These are phyloP conservation scores for Penaeus vannamei DNA, from an alignment of 1,140 invertebrate genomes.

Conservation along the genomic window DNA sequence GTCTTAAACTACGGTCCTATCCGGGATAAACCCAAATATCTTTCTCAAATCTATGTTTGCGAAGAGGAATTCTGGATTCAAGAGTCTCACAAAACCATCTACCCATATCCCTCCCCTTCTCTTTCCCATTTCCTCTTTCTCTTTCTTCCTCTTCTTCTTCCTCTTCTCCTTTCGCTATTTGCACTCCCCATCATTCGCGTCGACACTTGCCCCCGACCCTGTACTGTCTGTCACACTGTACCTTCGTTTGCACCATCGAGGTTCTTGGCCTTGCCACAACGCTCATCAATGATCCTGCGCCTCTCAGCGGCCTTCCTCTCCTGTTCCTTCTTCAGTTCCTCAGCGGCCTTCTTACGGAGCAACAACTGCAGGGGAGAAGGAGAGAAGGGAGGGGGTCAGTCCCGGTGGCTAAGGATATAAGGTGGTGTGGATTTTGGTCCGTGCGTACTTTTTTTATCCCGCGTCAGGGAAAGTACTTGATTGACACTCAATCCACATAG, in stretches of 20 bases:
- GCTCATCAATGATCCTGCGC: slow-evolving; percentile 96
- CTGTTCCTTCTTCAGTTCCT: slow-evolving; percentile 99
- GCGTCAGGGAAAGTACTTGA: no score
- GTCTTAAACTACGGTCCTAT: no score
- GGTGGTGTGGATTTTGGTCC: no score
- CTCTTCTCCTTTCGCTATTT: neutral
- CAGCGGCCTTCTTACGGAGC: slow-evolving; percentile 99
- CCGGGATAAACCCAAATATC: no score
- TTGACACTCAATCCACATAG: no score
- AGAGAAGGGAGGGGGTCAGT: neutral
- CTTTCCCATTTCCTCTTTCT: neutral
- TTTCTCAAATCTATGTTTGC: no score
- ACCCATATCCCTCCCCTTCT: neutral
- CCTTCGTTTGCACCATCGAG: slow-evolving; percentile 92
- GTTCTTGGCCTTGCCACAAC: slow-evolving; percentile 91
- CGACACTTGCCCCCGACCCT: neutral
- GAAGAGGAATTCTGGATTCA: no score
- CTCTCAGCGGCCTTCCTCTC: slow-evolving; percentile 98
- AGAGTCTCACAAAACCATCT: no score
- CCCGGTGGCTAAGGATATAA: neutral
- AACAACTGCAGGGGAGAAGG: slow-evolving; percentile 78
- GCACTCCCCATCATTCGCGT: no score
- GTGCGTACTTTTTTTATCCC: neutral
- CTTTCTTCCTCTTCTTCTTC: neutral
- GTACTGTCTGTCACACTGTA: slow-evolving; percentile 69